These are phyloP conservation scores for Tromatobia lineatoria DNA, from an alignment of 2,888 invertebrate species.

Conservation along the genomic window DNA sequence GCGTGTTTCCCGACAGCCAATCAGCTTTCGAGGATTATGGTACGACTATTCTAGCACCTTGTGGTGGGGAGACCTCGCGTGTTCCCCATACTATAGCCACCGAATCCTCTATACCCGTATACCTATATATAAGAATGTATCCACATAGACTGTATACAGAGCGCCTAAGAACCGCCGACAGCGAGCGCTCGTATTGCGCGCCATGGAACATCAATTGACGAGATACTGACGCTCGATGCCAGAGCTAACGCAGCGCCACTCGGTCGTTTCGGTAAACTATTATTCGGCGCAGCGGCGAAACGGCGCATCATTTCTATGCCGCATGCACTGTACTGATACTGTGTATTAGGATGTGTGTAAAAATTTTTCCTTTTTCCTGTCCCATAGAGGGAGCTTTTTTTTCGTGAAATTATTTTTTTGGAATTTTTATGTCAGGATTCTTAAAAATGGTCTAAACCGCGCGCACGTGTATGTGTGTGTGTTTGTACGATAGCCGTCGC, in stretches of 20 bases:
- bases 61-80: constrained; percentile 62
- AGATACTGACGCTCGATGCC: background rate
- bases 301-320: background rate
- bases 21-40: constrained; percentile 64
- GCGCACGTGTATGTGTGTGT: too few relatives aligned
- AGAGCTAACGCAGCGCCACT: background rate
- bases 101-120: background rate
- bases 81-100: constrained; percentile 46
- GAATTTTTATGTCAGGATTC: too few relatives aligned
- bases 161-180: constrained; percentile 15
- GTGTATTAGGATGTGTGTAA: too few relatives aligned
- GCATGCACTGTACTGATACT: too few relatives aligned
- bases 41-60: constrained; percentile 66
- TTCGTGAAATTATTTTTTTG: too few relatives aligned
- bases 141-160: background rate
- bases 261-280: background rate
- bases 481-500: too few relatives aligned
- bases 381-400: too few relatives aligned
- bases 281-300: background rate
- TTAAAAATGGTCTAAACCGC: too few relatives aligned
- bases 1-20: constrained; percentile 70
- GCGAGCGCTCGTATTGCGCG: constrained; percentile 14
- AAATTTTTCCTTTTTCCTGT: too few relatives aligned
- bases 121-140: background rate
- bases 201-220: constrained; percentile 20